Evolutionary conservation across 2,113 vertebrate genomes (phyloP), one percentile per base, ranked within the genome.

Genomic region (Rhinolophus ferrumequinum): DNA sequence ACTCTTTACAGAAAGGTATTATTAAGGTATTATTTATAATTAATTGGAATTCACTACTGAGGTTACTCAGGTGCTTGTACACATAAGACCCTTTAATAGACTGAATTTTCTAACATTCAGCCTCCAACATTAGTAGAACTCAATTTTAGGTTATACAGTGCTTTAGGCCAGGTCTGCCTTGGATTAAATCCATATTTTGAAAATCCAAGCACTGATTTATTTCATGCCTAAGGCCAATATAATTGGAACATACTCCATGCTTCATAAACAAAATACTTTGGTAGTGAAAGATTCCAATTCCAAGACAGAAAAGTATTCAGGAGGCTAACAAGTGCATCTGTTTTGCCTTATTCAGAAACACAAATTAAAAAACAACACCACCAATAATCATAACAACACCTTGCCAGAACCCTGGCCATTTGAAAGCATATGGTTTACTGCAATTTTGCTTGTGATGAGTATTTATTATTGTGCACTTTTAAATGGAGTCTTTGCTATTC

Each of bases 161-260:
- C 56, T 70, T 75, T 75, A 75, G 52, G 73, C 84, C 86, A 90
- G 70, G n/a, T 56, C 88, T 79, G 88, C 35, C 44, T 97, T 96
- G 88, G 60, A 90, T 94, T 70, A 93, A 89, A 67, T 66, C 84
- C 90, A 95, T 87, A 93, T 81, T 95, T 97, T 56, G 24, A 94
- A 97, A 97, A 83, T 77, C 70, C 44, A 87, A 52, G 85, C 88
- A 86, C 80, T 64, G 93, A 96, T 83, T 83, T 96, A 86, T 88
- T 96, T 94, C 72, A 86, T 70, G 87, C 95, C 93, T 90, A 91
- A 96, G 92, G 97, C 83, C 89, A 90, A 11, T 77, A 22, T 6
- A 18, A 92, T 75, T 80, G 95, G 88, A 95, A 95, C 44, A 67
- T 66, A 87, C 56, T 85, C 76, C 58, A 73, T 87, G 85, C 44